phyloP scores from a whole-genome alignment of 2,113 vertebrate species.

The Sinocyclocheilus anophthalmus region DNA sequence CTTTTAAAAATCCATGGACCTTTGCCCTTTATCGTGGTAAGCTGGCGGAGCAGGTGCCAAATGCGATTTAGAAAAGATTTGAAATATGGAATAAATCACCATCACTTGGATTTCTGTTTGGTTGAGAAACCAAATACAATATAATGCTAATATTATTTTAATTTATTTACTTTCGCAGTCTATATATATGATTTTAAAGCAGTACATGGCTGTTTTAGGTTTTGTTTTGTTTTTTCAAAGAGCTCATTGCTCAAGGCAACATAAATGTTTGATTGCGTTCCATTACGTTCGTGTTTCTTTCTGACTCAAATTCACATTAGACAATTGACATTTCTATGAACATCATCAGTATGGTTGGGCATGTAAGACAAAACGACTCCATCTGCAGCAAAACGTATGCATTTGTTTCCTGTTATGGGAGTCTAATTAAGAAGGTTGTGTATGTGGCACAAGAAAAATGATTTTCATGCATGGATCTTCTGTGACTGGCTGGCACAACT shows the following conservation, averaged over 20 bases:
- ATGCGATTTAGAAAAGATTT: conserved; percentile 40
- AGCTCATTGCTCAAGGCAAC: neutral
- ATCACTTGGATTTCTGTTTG: neutral
- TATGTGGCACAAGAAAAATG: conserved; percentile 66
- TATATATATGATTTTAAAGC: neutral
- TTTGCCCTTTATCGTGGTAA: conserved; percentile 32
- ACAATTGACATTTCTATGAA: neutral
- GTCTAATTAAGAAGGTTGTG: conserved; percentile 1
- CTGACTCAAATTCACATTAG: neutral
- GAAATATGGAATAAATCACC: neutral
- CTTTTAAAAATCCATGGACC: conserved; percentile 72
- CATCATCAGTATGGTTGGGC: neutral
- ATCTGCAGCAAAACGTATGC: neutral
- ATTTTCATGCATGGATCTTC: conserved; percentile 64
- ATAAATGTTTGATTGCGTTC: neutral
- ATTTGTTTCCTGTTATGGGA: neutral
- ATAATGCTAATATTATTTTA: neutral
- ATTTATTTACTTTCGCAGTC: neutral
- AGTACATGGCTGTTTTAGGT: neutral
- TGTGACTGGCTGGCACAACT: conserved; percentile 66
- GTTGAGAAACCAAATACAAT: neutral
- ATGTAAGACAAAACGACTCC: neutral
- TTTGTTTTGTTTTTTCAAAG: neutral
- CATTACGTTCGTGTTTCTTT: neutral
- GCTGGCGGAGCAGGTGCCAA: conserved; percentile 16